phyloP scores from a whole-genome alignment of 1,140 invertebrate genomes.

The Gyrodactylus bullatarudis region DNA sequence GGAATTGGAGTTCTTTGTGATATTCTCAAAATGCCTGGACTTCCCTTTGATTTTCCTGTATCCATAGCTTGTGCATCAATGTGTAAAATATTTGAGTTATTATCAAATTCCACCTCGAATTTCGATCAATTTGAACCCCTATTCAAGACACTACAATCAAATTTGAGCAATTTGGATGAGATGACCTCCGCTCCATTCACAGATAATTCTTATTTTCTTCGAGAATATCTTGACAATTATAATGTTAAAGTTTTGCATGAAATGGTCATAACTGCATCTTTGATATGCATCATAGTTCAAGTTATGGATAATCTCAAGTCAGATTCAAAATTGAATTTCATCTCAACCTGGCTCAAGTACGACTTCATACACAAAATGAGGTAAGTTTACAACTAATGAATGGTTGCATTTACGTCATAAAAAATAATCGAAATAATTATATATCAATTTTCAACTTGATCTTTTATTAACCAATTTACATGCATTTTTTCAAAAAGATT shows the following conservation, averaged over 20 bases:
- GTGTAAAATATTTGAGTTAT: background rate
- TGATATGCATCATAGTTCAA: background rate
- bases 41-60: conserved; percentile 1
- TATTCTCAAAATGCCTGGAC: background rate
- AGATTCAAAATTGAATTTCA: background rate
- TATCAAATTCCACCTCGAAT: background rate
- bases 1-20: background rate
- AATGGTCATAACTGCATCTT: background rate
- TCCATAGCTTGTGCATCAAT: conserved; percentile 1
- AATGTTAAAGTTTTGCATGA: background rate
- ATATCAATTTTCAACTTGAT: no score
- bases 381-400: no score
- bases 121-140: background rate
- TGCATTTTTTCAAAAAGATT: no score
- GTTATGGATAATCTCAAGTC: background rate
- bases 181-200: background rate
- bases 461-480: no score
- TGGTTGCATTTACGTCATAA: no score
- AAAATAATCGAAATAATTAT: no score
- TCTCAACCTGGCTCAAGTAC: background rate
- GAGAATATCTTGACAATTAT: background rate
- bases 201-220: background rate
- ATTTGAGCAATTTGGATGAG: background rate
- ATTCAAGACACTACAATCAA: background rate
- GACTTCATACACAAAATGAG: background rate